Evolutionary conservation across 1,140 invertebrate species (phyloP).

Genomic region (Halotydeus destructor): DNA sequence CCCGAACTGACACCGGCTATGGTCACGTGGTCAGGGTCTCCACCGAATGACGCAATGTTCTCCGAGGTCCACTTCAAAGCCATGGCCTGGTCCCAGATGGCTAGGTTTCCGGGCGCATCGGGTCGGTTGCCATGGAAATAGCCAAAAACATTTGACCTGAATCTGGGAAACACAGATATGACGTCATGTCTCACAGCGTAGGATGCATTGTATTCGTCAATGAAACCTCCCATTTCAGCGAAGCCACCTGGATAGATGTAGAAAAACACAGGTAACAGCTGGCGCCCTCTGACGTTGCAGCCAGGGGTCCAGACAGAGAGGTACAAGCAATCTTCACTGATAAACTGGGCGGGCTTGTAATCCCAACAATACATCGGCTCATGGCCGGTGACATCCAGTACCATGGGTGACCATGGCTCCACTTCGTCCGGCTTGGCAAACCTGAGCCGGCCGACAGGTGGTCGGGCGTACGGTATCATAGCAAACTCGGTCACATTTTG

Average conservation of each 20-base stretch:
- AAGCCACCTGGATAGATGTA: no score
- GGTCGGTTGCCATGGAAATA: not conserved
- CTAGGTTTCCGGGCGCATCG: slow-evolving; percentile 1
- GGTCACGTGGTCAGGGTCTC: slow-evolving; percentile 38
- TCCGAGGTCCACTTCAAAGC: slow-evolving; percentile 49
- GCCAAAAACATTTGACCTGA: slow-evolving; percentile 10
- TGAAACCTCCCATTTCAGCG: no score
- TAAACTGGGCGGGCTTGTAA: no score
- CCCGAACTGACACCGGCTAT: slow-evolving; percentile 29
- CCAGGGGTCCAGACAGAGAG: no score
- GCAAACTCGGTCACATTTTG: slow-evolving; percentile 10
- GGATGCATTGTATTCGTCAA: no score
- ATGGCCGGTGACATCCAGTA: no score
- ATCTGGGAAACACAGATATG: slow-evolving; percentile 31
- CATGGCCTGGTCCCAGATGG: slow-evolving; percentile 12
- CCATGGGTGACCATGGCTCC: no score
- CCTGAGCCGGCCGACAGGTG: slow-evolving; percentile 17
- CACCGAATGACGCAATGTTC: slow-evolving; percentile 56
- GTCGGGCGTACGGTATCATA: slow-evolving; percentile 21
- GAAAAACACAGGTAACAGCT: no score
- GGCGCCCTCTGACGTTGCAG: no score
- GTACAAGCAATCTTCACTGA: no score
- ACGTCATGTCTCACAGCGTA: no score
- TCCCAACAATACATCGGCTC: no score
- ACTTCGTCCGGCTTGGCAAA: slow-evolving; percentile 17